Evolutionary conservation across 2,888 invertebrate genomes (phyloP).

Genomic region (Hypselothyrea guttata): DNA sequence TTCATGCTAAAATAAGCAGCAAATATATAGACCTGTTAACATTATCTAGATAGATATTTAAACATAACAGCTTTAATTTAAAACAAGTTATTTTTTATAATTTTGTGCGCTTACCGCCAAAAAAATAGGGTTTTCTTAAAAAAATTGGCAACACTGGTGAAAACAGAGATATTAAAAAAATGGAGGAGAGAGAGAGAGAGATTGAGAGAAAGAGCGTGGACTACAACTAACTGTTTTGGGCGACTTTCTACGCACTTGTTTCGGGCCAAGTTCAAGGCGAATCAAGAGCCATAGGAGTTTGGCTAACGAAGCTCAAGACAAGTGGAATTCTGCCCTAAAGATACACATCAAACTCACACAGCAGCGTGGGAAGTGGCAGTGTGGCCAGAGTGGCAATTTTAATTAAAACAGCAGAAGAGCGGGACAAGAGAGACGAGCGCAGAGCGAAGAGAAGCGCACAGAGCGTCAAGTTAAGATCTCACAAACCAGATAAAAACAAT

Average conservation of each 20-base stretch:
- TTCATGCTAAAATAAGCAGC: no score
- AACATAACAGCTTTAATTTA: no score
- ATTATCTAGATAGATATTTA: no score
- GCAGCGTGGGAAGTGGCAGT: slow-evolving; percentile 65
- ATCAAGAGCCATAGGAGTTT: background rate
- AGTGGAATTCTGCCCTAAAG: slow-evolving; percentile 44
- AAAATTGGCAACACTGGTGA: no score
- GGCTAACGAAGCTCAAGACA: slow-evolving; percentile 26
- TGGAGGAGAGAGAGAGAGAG: slow-evolving; percentile 2
- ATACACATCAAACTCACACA: slow-evolving; percentile 20
- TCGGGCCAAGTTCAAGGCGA: slow-evolving; percentile 46
- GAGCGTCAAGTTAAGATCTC: slow-evolving; percentile 42
- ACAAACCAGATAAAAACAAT: no score
- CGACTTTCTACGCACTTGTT: slow-evolving; percentile 57
- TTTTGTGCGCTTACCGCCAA: no score
- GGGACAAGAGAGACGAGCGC: background rate
- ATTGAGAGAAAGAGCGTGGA: background rate
- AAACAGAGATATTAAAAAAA: no score
- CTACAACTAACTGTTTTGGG: slow-evolving; percentile 29
- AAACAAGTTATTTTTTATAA: no score
- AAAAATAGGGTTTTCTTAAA: no score
- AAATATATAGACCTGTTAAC: no score
- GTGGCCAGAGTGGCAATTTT: slow-evolving; percentile 40
- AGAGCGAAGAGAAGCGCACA: slow-evolving; percentile 12
- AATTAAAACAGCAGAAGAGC: slow-evolving; percentile 5